A percentile compares a stretch with the other conserved stretches of the same genome.
phyloP scores from a whole-genome alignment of 2,113 vertebrate species.

The Pangasianodon gigas region DNA sequence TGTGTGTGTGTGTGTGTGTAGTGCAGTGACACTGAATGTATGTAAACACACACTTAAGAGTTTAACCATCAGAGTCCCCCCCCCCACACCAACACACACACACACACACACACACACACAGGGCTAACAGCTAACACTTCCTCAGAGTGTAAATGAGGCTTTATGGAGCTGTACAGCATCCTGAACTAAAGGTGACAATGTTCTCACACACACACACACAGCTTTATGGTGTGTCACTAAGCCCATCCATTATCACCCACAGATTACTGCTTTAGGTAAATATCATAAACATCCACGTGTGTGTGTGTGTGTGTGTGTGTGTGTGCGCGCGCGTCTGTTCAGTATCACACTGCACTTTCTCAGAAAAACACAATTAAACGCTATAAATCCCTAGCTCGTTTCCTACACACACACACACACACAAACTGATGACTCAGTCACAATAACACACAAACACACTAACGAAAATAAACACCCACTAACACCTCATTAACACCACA shows the following conservation, averaged over 20 bases:
- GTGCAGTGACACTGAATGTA: not conserved
- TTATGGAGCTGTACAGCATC: not conserved
- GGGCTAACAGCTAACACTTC: not conserved
- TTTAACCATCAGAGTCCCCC: not conserved
- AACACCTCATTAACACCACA: constrained; percentile 15
- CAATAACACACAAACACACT: constrained; percentile 60
- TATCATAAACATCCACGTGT: constrained; percentile 67
- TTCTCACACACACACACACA: constrained; percentile 44
- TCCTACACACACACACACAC: constrained; percentile 63
- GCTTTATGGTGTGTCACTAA: constrained; percentile 67
- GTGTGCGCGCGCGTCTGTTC: constrained; percentile 60
- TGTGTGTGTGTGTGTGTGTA: not conserved
- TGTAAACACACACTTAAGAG: not conserved
- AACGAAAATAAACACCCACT: constrained; percentile 61
- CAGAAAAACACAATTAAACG: constrained; percentile 61
- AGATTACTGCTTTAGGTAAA: constrained; percentile 74
- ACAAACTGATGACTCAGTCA: constrained; percentile 66
- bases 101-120: constrained; percentile 27
- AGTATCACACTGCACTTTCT: constrained; percentile 66
- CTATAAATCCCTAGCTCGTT: constrained; percentile 67
- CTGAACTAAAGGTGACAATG: constrained; percentile 19
- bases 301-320: constrained; percentile 53
- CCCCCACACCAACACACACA: constrained; percentile 54
- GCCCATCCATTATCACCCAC: constrained; percentile 68
- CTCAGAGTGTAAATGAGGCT: constrained; percentile 1